phyloP scores from a whole-genome alignment of 2,113 vertebrate species.

The Oreotragus oreotragus region DNA sequence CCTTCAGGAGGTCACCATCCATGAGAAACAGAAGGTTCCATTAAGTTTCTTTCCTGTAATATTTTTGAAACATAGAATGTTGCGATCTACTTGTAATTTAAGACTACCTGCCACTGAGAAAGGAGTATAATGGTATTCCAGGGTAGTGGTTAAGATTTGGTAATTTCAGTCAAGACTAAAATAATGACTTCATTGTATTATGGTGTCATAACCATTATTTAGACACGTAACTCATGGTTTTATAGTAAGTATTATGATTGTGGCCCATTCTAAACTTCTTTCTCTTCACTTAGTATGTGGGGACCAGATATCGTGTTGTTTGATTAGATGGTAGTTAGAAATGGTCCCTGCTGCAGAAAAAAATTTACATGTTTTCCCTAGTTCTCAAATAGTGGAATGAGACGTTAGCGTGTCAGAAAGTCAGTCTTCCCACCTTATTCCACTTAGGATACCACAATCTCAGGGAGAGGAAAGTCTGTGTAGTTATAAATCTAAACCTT shows the following conservation, averaged over 20 bases:
- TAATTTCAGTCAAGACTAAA: neutral
- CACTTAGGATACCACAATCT: neutral
- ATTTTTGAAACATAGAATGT: constrained; percentile 26
- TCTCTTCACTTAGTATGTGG: neutral
- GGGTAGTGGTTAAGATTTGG: constrained; percentile 3
- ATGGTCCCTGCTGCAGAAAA: neutral
- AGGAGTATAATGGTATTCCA: neutral
- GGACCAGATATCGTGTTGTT: neutral
- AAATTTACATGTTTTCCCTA: neutral
- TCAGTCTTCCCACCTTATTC: neutral
- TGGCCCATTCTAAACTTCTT: neutral
- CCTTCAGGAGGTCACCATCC: constrained; percentile 95
- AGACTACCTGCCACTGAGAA: neutral
- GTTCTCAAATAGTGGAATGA: neutral
- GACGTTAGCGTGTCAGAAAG: neutral
- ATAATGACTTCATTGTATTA: neutral
- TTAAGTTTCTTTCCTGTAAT: constrained; percentile 23
- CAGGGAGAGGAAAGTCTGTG: neutral
- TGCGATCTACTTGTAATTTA: neutral
- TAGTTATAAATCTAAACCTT: neutral
- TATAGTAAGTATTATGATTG: neutral
- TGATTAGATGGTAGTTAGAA: constrained; percentile 17
- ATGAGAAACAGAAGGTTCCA: constrained; percentile 89
- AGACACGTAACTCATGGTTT: neutral
- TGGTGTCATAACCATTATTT: neutral